These are phyloP conservation scores for Microcebus jonahi DNA, from an alignment of 2,113 vertebrate species.

Conservation along the genomic window DNA sequence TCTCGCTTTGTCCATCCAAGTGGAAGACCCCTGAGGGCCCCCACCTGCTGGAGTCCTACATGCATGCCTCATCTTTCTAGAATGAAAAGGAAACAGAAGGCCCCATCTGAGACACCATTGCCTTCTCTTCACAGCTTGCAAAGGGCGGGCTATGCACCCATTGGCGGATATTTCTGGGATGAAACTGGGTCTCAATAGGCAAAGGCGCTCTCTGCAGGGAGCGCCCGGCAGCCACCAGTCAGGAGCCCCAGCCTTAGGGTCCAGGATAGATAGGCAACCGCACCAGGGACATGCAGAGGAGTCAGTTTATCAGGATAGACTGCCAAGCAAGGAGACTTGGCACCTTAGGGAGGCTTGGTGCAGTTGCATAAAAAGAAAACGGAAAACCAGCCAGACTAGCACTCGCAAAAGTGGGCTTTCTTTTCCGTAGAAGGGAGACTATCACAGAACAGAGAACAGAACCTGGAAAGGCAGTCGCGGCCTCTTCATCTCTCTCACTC, in stretches of 20 bases:
- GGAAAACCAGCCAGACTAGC: not conserved
- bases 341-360: no score
- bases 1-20: not conserved
- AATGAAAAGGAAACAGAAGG: not conserved
- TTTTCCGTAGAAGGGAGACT: not conserved
- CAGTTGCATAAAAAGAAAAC: not conserved
- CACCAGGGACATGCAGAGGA: not conserved
- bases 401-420: not conserved
- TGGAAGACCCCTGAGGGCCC: fast-evolving
- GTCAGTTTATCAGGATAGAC: no score
- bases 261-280: not conserved
- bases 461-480: fast-evolving
- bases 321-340: fast-evolving
- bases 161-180: not conserved
- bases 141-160: fast-evolving
- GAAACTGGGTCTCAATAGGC: not conserved
- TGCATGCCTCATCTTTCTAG: not conserved
- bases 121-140: not conserved
- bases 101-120: no score
- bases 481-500: fast-evolving
- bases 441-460: conserved; percentile 49
- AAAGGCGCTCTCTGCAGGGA: not conserved
- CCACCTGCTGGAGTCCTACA: no score
- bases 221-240: not conserved
- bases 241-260: not conserved